Conservation (phyloP, 2,797 vertebrate genomes). For the Cetoscarus ocellatus region DNA sequence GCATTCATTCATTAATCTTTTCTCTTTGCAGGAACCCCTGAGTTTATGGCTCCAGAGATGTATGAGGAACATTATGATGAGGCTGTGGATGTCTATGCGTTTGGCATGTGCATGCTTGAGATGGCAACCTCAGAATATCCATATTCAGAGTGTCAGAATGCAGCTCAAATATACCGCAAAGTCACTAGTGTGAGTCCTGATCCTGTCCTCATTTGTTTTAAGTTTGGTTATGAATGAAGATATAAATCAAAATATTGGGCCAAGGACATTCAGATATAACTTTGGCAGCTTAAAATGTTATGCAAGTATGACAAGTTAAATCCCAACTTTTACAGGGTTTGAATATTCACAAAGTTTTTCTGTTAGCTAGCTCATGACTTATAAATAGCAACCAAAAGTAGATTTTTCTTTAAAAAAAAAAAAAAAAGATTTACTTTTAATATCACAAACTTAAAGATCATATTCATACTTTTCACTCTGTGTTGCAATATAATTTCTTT, state of each 20-base stretch:
- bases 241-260: background rate
- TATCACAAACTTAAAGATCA: too few relatives aligned
- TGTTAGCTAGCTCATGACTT: too few relatives aligned
- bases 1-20: background rate
- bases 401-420: too few relatives aligned
- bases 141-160: slow-evolving; percentile 98
- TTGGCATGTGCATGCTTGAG: slow-evolving; percentile 99
- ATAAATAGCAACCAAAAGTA: too few relatives aligned
- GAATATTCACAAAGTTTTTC: too few relatives aligned
- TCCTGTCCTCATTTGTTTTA: background rate
- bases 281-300: too few relatives aligned
- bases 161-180: slow-evolving; percentile 98
- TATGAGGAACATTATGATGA: slow-evolving; percentile 99
- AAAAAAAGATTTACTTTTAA: too few relatives aligned
- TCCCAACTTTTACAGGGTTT: too few relatives aligned
- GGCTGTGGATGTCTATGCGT: slow-evolving; percentile 97
- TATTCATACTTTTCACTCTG: too few relatives aligned
- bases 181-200: slow-evolving; percentile 96
- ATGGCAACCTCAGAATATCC: slow-evolving; percentile 99
- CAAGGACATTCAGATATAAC: too few relatives aligned
- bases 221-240: background rate
- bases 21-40: slow-evolving; percentile 90
- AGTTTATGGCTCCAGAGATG: slow-evolving; percentile 99
- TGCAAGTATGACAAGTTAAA: too few relatives aligned
- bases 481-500: too few relatives aligned